A percentile compares a stretch with the other conserved stretches of the same genome.
Evolutionary conservation across 2,113 vertebrate species (phyloP).

Genomic region (Solenodon paradoxus): DNA sequence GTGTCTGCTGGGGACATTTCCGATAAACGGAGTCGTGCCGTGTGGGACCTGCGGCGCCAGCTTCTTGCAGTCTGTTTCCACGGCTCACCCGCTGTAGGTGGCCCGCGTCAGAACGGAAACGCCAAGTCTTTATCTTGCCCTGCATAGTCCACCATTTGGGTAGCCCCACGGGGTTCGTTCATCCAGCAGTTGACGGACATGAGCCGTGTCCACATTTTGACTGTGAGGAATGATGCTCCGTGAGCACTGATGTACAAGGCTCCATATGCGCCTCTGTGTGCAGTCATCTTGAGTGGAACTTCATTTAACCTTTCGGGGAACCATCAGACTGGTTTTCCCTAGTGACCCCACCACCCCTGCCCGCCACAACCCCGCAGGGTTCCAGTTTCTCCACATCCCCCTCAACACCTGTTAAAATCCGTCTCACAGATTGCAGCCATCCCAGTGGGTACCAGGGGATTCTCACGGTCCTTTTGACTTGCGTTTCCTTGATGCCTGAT

Average conservation of each 20-base stretch:
- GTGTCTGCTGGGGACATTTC: background rate
- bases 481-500: background rate
- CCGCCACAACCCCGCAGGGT: background rate
- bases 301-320: background rate
- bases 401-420: background rate
- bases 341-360: background rate
- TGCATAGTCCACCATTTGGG: background rate
- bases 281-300: background rate
- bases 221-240: background rate
- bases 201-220: background rate
- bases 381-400: background rate
- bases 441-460: background rate
- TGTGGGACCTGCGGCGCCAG: background rate
- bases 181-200: background rate
- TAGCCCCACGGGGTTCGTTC: background rate
- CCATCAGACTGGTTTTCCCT: background rate
- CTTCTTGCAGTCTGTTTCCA: background rate
- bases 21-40: too few relatives aligned
- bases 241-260: background rate
- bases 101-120: background rate
- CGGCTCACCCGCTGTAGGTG: background rate
- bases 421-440: background rate
- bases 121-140: background rate
- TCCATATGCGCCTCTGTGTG: background rate
- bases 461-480: background rate